Evolutionary conservation across 2,888 invertebrate genomes (phyloP), one percentile per base, ranked within the genome.

Genomic region (Chouioia cunea): DNA sequence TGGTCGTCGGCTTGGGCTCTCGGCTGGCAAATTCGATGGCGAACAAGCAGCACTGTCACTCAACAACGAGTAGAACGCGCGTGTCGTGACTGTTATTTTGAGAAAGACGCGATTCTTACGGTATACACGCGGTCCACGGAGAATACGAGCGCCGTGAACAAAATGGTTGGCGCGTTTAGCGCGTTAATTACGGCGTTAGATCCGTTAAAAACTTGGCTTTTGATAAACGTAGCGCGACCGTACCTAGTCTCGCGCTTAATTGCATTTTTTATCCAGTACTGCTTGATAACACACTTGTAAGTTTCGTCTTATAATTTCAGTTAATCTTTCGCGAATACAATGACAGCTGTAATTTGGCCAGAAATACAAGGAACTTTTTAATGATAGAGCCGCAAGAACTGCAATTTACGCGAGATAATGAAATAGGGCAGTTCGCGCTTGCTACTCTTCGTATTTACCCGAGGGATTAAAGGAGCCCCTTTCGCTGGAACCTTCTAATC

Each of bases 371-470:
- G 70, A 70, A 60, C 54, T 59, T 27, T 60, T 44, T 70, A 59
- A 65, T 59, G 59, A 68, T 62, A 65, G 54, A 70, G 65, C 54
- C 18, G 46, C 52, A 23, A 59, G 65, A 70, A 44, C 70, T 59
- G 65, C 48, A 70, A 70, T 70, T 70, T 65, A 54, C 54, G 44
- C 47, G 23, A 65, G 70, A 70, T 70, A 70, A 70, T 70, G 65
- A 65, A 70, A 65, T 65, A 70, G 53, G 18, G 43, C 53, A 70
- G 54, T 70, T 65, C 36, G 59, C 43, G 64, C 54, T 57, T 43
- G 64, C 59, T 52, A 47, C 36, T 65, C 22, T 18, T 20, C 47
- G 43, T 70, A 65, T 65, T 70, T 65, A 65, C 36, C 36, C 47
- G 64, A 15, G 59, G 59, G 54, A 54, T 70, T 65, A 59, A 65